A percentile compares a stretch with the other conserved stretches of the same genome.
phyloP scores from a whole-genome alignment of 2,113 vertebrate species.

The Poeciliopsis turrubarensis region DNA sequence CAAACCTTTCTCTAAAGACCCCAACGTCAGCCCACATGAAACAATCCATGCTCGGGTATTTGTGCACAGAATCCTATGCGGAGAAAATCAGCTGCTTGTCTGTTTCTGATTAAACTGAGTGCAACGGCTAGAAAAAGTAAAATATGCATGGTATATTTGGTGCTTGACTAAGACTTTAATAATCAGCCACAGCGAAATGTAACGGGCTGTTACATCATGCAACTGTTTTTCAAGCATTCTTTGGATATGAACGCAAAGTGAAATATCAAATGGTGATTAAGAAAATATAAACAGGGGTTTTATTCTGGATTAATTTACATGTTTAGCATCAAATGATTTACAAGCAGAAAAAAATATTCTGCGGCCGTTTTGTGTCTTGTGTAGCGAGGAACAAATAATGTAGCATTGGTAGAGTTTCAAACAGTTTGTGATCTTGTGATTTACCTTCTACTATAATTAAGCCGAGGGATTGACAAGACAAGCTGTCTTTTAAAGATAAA shows the following conservation, averaged over 20 bases:
- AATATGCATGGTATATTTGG: not conserved
- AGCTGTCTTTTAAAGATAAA: not conserved
- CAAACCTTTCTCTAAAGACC: slow-evolving; percentile 85
- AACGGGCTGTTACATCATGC: not conserved
- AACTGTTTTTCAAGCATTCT: too few species aligned
- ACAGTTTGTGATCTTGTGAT: not conserved
- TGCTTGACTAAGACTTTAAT: not conserved
- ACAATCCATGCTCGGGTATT: slow-evolving; percentile 83
- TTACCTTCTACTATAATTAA: slow-evolving; percentile 19
- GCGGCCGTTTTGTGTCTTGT: too few species aligned
- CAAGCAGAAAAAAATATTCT: not conserved
- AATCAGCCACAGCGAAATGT: not conserved
- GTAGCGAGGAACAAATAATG: slow-evolving; percentile 5
- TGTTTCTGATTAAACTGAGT: slow-evolving; percentile 87
- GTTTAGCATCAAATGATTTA: not conserved
- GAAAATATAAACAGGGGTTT: not conserved
- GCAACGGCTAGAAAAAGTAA: not conserved
- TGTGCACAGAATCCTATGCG: slow-evolving; percentile 83
- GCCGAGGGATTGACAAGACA: slow-evolving; percentile 1
- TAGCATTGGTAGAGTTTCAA: slow-evolving; percentile 25
- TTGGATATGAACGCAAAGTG: not conserved
- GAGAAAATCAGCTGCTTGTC: slow-evolving; percentile 85
- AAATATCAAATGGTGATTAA: not conserved
- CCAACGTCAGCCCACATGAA: slow-evolving; percentile 81
- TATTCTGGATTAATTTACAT: not conserved